Percentiles rank a stretch among this genome's conserved stretches.
Evolutionary conservation across 2,113 vertebrate species (phyloP).

Genomic region (Pionites leucogaster): DNA sequence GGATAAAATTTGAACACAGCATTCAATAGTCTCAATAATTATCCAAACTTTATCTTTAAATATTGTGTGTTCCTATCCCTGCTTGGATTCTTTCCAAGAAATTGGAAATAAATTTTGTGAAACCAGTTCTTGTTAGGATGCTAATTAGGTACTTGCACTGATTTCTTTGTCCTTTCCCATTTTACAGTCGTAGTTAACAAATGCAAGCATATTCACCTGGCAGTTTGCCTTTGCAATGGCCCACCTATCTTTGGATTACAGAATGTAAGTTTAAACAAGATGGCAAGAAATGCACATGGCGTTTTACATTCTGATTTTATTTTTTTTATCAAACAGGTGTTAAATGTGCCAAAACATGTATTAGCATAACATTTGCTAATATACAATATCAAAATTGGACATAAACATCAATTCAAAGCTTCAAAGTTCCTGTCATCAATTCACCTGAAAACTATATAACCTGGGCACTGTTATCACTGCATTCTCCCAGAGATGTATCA

Average conservation of each 20-base stretch:
- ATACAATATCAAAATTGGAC: conserved; percentile 28
- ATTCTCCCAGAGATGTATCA: neutral
- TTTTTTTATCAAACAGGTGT: conserved; percentile 26
- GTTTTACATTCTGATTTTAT: conserved; percentile 55
- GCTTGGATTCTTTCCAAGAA: neutral
- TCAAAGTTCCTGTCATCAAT: neutral
- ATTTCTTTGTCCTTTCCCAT: conserved; percentile 9
- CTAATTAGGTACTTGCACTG: neutral
- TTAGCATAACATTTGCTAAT: conserved; percentile 7
- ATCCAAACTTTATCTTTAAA: neutral
- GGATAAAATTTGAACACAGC: neutral
- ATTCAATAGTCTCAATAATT: neutral
- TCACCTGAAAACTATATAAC: conserved; percentile 12
- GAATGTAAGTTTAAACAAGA: neutral
- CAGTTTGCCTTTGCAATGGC: neutral
- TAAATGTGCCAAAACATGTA: conserved; percentile 9
- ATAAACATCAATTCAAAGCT: conserved; percentile 55
- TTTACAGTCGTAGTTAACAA: conserved; percentile 1
- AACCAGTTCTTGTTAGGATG: neutral
- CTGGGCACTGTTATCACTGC: neutral
- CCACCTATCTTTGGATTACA: neutral
- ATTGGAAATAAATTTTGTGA: neutral
- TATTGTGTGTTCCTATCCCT: neutral
- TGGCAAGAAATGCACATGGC: neutral
- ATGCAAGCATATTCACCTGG: neutral